Evolutionary conservation across 2,888 invertebrate species (phyloP), one percentile per base, ranked within the genome.

Genomic region (Eristalinus sepulchralis): DNA sequence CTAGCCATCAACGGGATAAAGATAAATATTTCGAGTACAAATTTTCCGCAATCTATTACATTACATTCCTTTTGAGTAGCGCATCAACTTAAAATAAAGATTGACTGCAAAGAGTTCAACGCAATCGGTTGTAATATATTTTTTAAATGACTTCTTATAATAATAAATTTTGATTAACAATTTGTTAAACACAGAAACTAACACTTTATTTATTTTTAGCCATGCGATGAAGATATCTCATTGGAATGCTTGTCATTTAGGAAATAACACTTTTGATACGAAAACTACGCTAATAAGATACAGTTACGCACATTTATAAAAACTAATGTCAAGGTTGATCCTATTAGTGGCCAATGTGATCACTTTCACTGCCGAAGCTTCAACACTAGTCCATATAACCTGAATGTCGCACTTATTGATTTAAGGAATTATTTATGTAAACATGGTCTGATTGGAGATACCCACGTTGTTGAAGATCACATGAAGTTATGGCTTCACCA

Each of bases 281-380:
- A 17, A 47, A 39, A 9, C 0, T 6, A n/a, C 64, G 78, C 31
- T 78, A 78, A 78, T 55, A 8, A 70, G 36, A 20, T 27, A 22
- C 24, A n/a, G 8, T 36, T 57, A 70, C 1, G 39, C 2, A 31
- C 11, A 1, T 63, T 70, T 22, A 55, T 59, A 39, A 22, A 9
- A 10, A 39, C 71, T 39, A 55, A 70, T 55, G 39, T 78, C 78
- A 78, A 71, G 78, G 78, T 20, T 33, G 27, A 36, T 27, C 27
- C 27, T 27, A 27, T 53, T 53, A 24, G 5, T 53, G 63, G 8
- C 33, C 33, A 6, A n/a, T 20, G 55, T 24, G 24, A 34, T 17
- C 39, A 71, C 47, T 71, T 71, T 71, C 71, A 39, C 60, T 36
- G 31, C 13, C 3, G 4, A 63, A 55, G 20, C 13, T 17, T 47